phyloP scores from a whole-genome alignment of 2,113 vertebrate species.

The Chamaea fasciata region DNA sequence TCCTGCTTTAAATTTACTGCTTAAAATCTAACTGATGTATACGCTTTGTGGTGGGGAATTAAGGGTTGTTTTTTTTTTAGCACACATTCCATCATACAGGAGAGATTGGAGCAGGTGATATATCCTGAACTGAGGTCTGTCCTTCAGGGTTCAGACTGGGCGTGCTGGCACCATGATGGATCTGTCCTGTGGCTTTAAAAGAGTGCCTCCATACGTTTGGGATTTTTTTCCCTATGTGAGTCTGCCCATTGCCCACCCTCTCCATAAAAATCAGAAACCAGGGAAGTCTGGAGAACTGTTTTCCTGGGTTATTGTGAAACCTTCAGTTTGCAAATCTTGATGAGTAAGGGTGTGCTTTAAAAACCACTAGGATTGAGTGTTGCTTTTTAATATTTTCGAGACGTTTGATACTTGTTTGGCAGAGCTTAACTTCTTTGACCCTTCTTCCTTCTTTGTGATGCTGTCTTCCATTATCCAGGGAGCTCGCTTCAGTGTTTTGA shows the following conservation, averaged over 20 bases:
- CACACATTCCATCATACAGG: neutral
- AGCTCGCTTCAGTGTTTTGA: neutral
- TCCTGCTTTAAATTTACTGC: neutral
- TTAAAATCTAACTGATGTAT: neutral
- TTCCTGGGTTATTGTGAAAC: neutral
- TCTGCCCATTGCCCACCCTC: neutral
- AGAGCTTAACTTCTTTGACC: conserved; percentile 1
- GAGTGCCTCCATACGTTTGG: neutral
- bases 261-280: neutral
- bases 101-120: neutral
- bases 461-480: neutral
- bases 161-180: neutral
- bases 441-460: neutral
- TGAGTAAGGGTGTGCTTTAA: neutral
- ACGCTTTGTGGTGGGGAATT: neutral
- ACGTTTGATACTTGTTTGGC: neutral
- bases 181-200: neutral
- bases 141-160: neutral
- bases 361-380: neutral
- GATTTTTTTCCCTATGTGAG: neutral
- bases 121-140: neutral
- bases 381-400: neutral
- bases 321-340: neutral
- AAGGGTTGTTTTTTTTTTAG: neutral
- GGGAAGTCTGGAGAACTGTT: neutral